Base-by-base conservation (phyloP, 2,888 invertebrate genomes). In the Xestoiulus laeticollis region DNA sequence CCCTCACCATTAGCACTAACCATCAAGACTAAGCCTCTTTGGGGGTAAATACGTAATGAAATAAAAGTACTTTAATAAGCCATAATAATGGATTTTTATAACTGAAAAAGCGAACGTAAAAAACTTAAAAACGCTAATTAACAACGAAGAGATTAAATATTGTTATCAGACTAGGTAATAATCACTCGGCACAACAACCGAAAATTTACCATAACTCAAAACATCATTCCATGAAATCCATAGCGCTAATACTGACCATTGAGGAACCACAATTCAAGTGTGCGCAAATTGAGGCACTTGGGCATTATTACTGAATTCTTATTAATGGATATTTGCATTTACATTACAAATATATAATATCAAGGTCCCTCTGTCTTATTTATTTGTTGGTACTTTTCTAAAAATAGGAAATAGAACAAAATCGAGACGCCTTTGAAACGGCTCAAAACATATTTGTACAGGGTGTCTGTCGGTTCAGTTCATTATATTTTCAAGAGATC, bases 251-350 rank as follows among this genome's bases (percentile, higher is more conserved):
- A 78, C 78, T 78, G 78, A 78, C 78, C 78, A 32, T 5, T 78
- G 16, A 78, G 78, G 78, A 78, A 78, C 78, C 78, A 78, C 78
- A 30, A 78, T 78, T 12, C 78, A 78, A 78, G 10, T 78, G 78
- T 32, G 86, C 53, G 86, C 86, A 48, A 48, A n/a, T 30, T 86
- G 86, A 86, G 86, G 86, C 86, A 86, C 86, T 86, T 86, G 86
- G 86, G 86, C 53, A 86, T 86, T 86, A 86, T 32, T 86, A 53
- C 53, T 86, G 78, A 78, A 78, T 78, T 78, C 78, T 78, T 78
- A 78, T 78, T 78, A 32, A 16, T 78, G 78, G 30, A 78, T 78
- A 78, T 78, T 32, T 78, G 78, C 78, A 78, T 48, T 48, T 48
- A 16, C 48, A 48, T 78, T 78, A 78, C 78, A 78, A 78, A 78